Evolutionary conservation across 1,140 invertebrate species (phyloP).

Genomic region (Galendromus occidentalis): DNA sequence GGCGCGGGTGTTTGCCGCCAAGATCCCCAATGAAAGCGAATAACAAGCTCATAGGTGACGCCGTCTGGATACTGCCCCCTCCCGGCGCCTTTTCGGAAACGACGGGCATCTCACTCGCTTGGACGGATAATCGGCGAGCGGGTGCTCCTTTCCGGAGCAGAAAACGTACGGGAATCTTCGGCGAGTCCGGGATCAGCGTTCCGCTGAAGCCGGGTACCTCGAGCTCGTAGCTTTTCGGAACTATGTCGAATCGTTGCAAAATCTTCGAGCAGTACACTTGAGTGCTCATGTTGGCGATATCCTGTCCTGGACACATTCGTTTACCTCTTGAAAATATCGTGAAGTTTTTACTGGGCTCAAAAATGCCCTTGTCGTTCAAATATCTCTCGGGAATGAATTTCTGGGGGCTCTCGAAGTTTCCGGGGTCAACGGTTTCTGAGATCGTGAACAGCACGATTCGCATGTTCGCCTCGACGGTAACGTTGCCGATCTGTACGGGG

Average conservation of each 20-base stretch:
- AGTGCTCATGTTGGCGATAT: neutral
- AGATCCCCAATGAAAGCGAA: too few species aligned
- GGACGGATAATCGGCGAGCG: too few species aligned
- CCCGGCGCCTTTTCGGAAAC: too few species aligned
- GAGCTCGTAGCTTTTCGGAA: too few species aligned
- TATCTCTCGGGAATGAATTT: neutral
- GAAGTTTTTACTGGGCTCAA: neutral
- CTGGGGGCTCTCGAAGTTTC: neutral
- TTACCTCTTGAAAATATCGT: neutral
- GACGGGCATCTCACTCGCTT: too few species aligned
- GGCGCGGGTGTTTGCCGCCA: too few species aligned
- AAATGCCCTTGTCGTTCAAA: neutral
- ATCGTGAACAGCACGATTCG: neutral
- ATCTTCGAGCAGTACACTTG: neutral
- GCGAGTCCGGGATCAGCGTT: too few species aligned
- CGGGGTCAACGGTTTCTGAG: neutral
- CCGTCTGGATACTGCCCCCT: too few species aligned
- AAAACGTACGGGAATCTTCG: too few species aligned
- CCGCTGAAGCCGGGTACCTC: too few species aligned
- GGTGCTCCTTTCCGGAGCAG: too few species aligned
- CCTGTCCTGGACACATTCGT: neutral
- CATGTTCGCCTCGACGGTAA: neutral
- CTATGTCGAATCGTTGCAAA: neutral
- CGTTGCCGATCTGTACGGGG: neutral
- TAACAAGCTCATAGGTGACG: too few species aligned